These are phyloP conservation scores for Pogonophryne albipinna DNA, from an alignment of 2,797 vertebrate genomes.

Conservation along the genomic window DNA sequence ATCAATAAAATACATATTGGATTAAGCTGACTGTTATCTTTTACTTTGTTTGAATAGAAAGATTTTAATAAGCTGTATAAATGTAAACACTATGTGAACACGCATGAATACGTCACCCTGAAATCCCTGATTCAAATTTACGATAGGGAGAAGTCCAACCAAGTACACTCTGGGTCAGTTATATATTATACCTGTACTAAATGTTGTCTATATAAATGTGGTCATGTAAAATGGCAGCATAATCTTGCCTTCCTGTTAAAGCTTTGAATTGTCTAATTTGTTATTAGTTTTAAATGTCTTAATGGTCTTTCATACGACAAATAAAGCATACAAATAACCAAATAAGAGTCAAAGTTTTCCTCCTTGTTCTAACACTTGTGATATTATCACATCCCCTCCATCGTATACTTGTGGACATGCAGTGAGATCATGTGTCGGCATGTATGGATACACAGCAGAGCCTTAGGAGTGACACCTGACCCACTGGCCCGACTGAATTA, in stretches of 20 bases:
- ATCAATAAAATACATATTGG: slow-evolving; percentile 9
- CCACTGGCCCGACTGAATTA: slow-evolving; percentile 88
- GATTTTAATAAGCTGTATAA: slow-evolving; percentile 3
- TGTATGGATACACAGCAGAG: slow-evolving; percentile 70
- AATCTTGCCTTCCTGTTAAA: background rate
- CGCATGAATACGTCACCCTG: slow-evolving; percentile 13
- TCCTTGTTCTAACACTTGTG: background rate
- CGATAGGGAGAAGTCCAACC: slow-evolving; percentile 11
- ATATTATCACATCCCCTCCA: slow-evolving; percentile 30
- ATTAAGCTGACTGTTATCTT: slow-evolving; percentile 18
- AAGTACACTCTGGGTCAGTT: background rate
- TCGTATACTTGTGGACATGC: background rate
- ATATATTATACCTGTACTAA: background rate
- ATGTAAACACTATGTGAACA: slow-evolving; percentile 7
- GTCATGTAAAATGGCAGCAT: background rate
- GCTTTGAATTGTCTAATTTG: background rate
- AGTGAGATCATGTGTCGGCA: slow-evolving; percentile 65
- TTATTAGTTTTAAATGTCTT: no score
- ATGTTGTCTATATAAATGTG: background rate
- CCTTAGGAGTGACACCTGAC: slow-evolving; percentile 83
- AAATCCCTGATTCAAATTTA: background rate
- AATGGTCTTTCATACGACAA: background rate
- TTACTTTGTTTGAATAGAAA: slow-evolving; percentile 23
- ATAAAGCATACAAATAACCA: background rate
- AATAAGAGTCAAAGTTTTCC: background rate